These are phyloP conservation scores for Cercopithecus diana DNA, from an alignment of 2,797 vertebrate species.

Conservation along the genomic window DNA sequence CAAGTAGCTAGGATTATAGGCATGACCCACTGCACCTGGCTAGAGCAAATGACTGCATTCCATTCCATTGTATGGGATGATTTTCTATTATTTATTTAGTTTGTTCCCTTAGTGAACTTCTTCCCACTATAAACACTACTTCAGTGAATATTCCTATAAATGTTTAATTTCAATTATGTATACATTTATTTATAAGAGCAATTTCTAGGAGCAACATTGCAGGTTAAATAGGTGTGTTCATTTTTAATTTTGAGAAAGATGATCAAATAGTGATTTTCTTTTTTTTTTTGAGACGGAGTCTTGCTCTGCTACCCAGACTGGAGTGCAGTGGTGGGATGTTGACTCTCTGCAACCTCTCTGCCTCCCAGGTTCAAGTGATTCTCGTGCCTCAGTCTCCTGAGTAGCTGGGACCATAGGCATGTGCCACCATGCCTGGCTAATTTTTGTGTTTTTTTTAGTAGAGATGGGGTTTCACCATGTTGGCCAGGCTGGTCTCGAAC, in stretches of 20 bases:
- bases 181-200: not conserved
- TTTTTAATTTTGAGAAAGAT: constrained; percentile 14
- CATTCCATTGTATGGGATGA: not conserved
- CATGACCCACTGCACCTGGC: not conserved
- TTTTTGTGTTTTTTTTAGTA: not conserved
- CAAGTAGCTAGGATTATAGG: not conserved
- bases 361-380: not conserved
- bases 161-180: constrained; percentile 1
- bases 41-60: not conserved
- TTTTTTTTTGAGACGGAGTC: accelerated
- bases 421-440: not conserved
- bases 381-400: not conserved
- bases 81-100: not conserved
- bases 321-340: not conserved
- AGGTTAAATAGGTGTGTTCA: not conserved
- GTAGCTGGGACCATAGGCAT: not conserved
- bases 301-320: not conserved
- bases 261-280: not conserved
- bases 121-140: not conserved
- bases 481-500: not conserved
- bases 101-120: not conserved
- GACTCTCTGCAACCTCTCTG: not conserved
- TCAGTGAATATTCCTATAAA: constrained; percentile 8
- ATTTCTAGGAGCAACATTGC: not conserved
- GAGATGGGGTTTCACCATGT: not conserved